A percentile compares a stretch with the other conserved stretches of the same genome.
Conservation (phyloP, 2,888 invertebrate species). For the Pheosia tremula region DNA sequence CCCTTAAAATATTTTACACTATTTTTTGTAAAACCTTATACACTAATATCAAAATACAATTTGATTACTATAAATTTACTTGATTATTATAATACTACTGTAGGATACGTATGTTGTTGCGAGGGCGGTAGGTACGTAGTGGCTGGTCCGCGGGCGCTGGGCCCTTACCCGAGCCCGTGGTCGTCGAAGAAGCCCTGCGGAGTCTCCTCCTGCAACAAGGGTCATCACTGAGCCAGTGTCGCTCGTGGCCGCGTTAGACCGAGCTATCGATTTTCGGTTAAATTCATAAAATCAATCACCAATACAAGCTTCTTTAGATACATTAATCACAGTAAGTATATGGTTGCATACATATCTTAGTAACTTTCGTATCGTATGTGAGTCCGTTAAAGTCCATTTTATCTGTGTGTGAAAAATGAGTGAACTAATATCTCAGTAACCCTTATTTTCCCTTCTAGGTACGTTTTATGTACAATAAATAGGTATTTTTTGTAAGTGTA, state of each 20-base stretch:
- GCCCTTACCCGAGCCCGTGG: conserved; percentile 95
- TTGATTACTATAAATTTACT: conserved; percentile 8
- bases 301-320: no score
- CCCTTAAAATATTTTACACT: no score
- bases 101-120: conserved; percentile 28
- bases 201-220: conserved; percentile 98
- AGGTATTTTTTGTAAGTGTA: no score
- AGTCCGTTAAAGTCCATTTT: background rate
- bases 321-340: background rate
- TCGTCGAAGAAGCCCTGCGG: conserved; percentile 99
- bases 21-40: background rate
- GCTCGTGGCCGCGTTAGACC: conserved; percentile 81
- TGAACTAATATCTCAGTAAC: no score
- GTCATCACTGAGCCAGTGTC: conserved; percentile 80
- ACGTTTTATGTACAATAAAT: no score
- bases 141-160: conserved; percentile 11
- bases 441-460: no score
- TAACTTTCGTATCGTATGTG: background rate
- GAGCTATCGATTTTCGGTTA: conserved; percentile 75
- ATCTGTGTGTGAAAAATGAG: background rate
- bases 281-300: conserved; percentile 2
- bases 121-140: conserved; percentile 15
- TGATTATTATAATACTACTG: conserved; percentile 1
- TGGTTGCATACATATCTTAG: conserved; percentile 1
- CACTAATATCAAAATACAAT: conserved; percentile 36